Conservation (phyloP, 2,113 vertebrate species). For the Falco punctatus region DNA sequence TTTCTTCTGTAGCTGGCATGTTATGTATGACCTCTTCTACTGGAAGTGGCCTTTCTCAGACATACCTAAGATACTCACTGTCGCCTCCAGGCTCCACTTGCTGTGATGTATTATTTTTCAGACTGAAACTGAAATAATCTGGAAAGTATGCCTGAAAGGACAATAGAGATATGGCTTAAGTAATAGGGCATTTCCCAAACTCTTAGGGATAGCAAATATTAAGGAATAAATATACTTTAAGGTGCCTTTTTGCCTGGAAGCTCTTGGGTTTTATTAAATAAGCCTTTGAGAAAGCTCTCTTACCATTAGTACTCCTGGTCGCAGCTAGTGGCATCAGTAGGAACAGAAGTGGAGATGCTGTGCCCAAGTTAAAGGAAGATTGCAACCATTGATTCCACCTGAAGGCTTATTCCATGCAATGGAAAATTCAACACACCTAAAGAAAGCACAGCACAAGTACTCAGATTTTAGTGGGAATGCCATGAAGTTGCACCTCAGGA, state of each 20-base stretch:
- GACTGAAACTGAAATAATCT: not conserved
- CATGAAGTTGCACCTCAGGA: not conserved
- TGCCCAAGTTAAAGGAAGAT: not conserved
- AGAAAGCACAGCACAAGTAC: not conserved
- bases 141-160: not conserved
- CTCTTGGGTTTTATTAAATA: not conserved
- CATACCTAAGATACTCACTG: not conserved
- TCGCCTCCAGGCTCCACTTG: not conserved
- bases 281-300: not conserved
- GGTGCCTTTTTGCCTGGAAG: not conserved
- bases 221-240: not conserved
- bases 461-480: not conserved
- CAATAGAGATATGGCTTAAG: not conserved
- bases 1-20: not conserved
- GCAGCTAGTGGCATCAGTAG: not conserved
- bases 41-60: not conserved
- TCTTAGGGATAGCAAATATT: not conserved
- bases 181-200: not conserved
- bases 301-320: not conserved
- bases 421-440: not conserved
- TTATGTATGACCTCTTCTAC: not conserved
- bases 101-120: not conserved
- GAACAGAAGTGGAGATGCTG: not conserved
- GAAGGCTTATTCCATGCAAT: not conserved
- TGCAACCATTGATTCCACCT: not conserved